Conservation (phyloP, 2,797 vertebrate genomes). For the Tadarida brasiliensis region DNA sequence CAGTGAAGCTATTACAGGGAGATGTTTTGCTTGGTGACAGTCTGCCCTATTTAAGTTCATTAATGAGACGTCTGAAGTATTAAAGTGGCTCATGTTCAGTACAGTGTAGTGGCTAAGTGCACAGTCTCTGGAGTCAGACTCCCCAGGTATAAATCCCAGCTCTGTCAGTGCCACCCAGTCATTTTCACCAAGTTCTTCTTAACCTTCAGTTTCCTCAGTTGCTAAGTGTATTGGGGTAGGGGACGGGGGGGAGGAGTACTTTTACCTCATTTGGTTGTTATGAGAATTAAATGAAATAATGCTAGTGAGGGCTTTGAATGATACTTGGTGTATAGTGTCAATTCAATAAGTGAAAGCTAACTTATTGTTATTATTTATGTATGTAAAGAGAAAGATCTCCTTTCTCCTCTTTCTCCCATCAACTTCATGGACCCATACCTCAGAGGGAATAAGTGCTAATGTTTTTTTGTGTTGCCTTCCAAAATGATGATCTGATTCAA, state of each 20-base stretch:
- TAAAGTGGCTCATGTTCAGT: background rate
- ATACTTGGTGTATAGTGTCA: background rate
- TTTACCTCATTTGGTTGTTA: background rate
- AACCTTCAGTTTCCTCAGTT: background rate
- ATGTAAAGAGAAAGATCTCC: background rate
- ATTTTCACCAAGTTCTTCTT: background rate
- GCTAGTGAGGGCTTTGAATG: background rate
- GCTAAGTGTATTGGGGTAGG: background rate
- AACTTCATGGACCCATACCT: background rate
- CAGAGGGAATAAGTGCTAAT: background rate
- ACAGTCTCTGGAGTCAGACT: background rate
- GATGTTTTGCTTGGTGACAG: background rate
- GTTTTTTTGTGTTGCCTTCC: background rate
- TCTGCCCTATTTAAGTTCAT: background rate
- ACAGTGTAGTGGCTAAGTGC: background rate
- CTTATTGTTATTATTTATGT: background rate
- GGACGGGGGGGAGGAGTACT: background rate
- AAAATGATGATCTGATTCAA: slow-evolving; percentile 32
- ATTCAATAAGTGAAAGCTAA: background rate
- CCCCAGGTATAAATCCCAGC: background rate
- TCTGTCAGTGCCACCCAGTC: background rate
- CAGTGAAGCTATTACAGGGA: background rate
- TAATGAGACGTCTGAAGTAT: background rate
- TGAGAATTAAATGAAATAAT: background rate
- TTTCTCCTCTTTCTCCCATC: background rate